Base-by-base conservation (phyloP, 53 echinoderm and acorn worm species). In the Mesocentrotus franciscanus region DNA sequence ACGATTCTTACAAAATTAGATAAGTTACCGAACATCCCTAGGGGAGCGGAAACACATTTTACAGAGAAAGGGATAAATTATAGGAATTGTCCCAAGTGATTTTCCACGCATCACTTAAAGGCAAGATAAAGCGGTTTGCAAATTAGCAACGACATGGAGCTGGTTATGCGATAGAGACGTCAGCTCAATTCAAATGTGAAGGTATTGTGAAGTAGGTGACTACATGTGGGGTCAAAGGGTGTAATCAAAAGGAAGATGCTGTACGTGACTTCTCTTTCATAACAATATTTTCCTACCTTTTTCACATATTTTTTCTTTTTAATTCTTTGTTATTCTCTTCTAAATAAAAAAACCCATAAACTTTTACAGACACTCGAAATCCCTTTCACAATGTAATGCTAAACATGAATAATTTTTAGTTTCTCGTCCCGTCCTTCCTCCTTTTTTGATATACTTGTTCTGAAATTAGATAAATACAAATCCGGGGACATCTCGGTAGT, bases 81-180 rank as follows among this genome's bases (percentile, higher is more conserved):
- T 55, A 22, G 0, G 20, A 24, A 84, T 84, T 84, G 84, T 22
- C 22, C 55, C 7, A 55, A 84, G 9, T 20, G 84, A 42, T 84
- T 84, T 84, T 55, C 84, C 84, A 84, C 84, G 49, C 49, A 39
- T 84, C 55, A 49, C 22, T 39, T 84, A 84, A 84, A 84, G 18
- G 10, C 42, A 42, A 39, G 49, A 84, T 84, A 22, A 84, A 84
- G 18, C 55, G 84, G 17, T 84, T 49, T 42, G 10, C 84, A 84
- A 84, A 84, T 84, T 55, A 2, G 55, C 39, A 84, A 49, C 49
- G 84, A 84, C 84, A 22, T 49, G 24, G 55, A 13, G 20, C 55
- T 84, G 39, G 55, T 84, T 84, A 84, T 9, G 22, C 55, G 12
- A 84, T 39, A 84, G 84, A 22, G 22, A 49, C 20, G 9, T 55